Base-by-base conservation (phyloP, 2,888 invertebrate species). In the Achlya flavicornis region DNA sequence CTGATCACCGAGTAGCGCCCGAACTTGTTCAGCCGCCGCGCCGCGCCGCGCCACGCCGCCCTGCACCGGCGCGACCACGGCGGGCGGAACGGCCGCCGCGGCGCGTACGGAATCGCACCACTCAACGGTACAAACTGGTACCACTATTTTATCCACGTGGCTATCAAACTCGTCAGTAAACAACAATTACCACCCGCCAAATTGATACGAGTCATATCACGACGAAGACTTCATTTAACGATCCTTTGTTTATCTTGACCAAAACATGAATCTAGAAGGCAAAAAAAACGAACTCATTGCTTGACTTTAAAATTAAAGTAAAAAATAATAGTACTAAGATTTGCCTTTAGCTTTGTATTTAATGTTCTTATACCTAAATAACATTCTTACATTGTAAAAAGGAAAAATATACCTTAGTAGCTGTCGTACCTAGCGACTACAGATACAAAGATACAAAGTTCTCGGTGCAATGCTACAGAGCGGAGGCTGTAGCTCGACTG, bases 101-200 rank as follows among this genome's bases (percentile, higher is more conserved):
- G n/a, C 46, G 48, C 48, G 48, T 53, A 53, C 74, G 77, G 65
- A 79, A 79, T 82, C 82, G 73, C 85, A 85, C 84, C 87, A 85
- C 86, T 77, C 72, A 89, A 92, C 92, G 92, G 92, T 90, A 92
- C 86, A 92, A 92, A 92, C 92, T 91, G 90, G 92, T 89, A 85
- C 87, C 83, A 83, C 87, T 85, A 86, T 88, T 88, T 86, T 84
- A 83, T 78, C 86, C 92, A 92, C 92, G 92, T 91, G 92, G 81
- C 86, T 84, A 87, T 86, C 86, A 84, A 86, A 90, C 89, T 85
- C 78, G 89, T 87, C 86, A 80, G 76, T 76, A 80, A 83, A 85
- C 85, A 81, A 85, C 73, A 74, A 75, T 73, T 46, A 46, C 46
- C 14, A 53, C n/a, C 2, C 19, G 48, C 16, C n/a, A 53, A 53